Conservation (phyloP, 2,888 invertebrate species). For the Hirtodrosophila histrioides region DNA sequence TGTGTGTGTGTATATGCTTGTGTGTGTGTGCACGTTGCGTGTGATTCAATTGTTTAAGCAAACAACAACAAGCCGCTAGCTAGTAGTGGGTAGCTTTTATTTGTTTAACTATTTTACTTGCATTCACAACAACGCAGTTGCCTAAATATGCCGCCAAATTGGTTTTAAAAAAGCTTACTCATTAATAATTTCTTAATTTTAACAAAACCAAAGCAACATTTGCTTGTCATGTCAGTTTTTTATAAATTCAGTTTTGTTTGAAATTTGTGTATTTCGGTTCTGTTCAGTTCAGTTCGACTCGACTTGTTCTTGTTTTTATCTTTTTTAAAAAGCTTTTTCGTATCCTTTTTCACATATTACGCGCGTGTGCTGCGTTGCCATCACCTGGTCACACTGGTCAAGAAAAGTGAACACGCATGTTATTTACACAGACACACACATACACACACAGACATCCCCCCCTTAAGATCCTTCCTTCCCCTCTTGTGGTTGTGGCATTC, state of each 20-base stretch:
- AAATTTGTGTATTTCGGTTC: conserved; percentile 6
- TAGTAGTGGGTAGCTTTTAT: conserved; percentile 31
- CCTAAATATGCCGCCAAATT: conserved; percentile 18
- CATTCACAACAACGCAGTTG: conserved; percentile 29
- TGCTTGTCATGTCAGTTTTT: conserved; percentile 26
- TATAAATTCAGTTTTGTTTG: conserved; percentile 9
- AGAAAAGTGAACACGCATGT: conserved; percentile 43
- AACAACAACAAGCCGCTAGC: conserved; percentile 28
- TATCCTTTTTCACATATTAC: conserved; percentile 30
- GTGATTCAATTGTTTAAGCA: conserved; percentile 67
- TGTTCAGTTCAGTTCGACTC: conserved; percentile 20
- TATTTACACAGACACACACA: conserved; percentile 18
- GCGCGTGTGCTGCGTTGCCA: conserved; percentile 15
- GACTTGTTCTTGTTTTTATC: conserved; percentile 11
- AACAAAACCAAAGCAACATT: conserved; percentile 15
- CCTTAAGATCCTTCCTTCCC: too few relatives aligned
- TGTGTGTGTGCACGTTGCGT: conserved; percentile 35
- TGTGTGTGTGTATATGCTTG: conserved; percentile 10
- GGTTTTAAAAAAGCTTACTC: conserved; percentile 3
- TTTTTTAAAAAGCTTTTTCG: conserved; percentile 26
- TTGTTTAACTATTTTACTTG: conserved; percentile 38
- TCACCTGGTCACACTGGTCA: conserved; percentile 35
- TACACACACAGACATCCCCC: too few relatives aligned
- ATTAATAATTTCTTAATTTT: conserved; percentile 9
- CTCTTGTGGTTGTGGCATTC: conserved; percentile 35